These are phyloP conservation scores for Chymomyza fuscimana DNA, from an alignment of 2,888 invertebrate genomes.

Conservation along the genomic window DNA sequence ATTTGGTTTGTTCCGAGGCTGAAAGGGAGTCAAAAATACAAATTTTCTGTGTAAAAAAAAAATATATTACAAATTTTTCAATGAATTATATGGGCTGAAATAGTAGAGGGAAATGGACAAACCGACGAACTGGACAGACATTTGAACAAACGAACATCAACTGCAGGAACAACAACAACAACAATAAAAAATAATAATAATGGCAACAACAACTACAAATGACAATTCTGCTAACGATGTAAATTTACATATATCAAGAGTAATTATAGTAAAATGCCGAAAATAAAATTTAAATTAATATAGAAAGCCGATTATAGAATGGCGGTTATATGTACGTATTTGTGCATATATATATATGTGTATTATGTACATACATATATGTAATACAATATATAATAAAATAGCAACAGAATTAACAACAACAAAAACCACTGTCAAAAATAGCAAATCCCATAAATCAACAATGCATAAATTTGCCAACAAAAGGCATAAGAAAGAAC, in stretches of 20 bases:
- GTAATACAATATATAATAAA: slow-evolving; percentile 22
- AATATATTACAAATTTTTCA: slow-evolving; percentile 39
- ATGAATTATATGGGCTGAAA: slow-evolving; percentile 35
- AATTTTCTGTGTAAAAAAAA: neutral
- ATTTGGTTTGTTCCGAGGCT: slow-evolving; percentile 34
- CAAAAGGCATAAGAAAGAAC: slow-evolving; percentile 20
- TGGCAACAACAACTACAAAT: slow-evolving; percentile 31
- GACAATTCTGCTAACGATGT: slow-evolving; percentile 56
- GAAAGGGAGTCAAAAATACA: neutral
- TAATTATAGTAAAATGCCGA: slow-evolving; percentile 73
- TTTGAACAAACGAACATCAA: slow-evolving; percentile 51
- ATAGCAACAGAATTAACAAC: slow-evolving; percentile 31
- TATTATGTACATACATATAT: neutral
- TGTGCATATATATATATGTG: slow-evolving; percentile 6
- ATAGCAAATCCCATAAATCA: slow-evolving; percentile 76
- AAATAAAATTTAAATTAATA: slow-evolving; percentile 74
- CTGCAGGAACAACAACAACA: slow-evolving; percentile 41
- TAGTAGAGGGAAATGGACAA: neutral
- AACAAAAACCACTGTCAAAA: slow-evolving; percentile 62
- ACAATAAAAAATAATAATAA: neutral
- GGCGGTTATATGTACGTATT: slow-evolving; percentile 24
- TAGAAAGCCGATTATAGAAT: slow-evolving; percentile 72
- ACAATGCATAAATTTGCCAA: slow-evolving; percentile 54
- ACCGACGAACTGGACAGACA: neutral
- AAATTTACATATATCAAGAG: slow-evolving; percentile 67